Percentiles rank a stretch among this genome's conserved stretches.
Evolutionary conservation across 2,113 vertebrate species (phyloP).

Genomic region (Erpornis zantholeuca): DNA sequence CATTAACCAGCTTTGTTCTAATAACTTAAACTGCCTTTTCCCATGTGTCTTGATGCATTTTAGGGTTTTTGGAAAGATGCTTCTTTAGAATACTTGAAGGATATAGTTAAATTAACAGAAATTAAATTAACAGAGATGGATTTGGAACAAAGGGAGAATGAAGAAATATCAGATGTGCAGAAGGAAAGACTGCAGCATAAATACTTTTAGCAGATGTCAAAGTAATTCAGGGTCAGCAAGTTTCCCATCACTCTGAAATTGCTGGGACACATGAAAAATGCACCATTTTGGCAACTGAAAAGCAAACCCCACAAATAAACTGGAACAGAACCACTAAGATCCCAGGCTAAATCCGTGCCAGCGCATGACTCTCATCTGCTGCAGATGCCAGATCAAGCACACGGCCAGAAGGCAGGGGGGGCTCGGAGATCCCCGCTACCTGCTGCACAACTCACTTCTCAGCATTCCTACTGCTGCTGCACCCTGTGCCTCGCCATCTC

Average conservation of each 20-base stretch:
- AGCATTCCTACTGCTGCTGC: background rate
- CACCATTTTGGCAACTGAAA: background rate
- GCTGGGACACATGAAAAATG: background rate
- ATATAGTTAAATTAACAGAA: constrained; percentile 21
- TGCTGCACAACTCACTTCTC: background rate
- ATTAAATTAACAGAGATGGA: constrained; percentile 1
- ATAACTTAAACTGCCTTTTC: background rate
- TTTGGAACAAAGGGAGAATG: background rate
- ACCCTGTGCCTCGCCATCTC: accelerated
- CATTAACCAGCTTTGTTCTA: background rate
- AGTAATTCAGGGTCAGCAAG: constrained; percentile 33
- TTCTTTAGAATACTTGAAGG: background rate
- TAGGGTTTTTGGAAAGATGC: background rate
- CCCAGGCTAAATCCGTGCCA: background rate
- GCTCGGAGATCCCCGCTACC: accelerated
- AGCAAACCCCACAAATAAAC: background rate
- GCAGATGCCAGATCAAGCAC: background rate
- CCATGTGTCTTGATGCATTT: background rate
- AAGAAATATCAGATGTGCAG: constrained; percentile 23
- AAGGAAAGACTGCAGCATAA: background rate
- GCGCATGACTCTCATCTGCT: background rate
- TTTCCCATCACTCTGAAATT: background rate
- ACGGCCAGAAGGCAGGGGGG: background rate
- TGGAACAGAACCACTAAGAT: background rate
- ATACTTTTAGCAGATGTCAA: constrained; percentile 20